Evolutionary conservation across 2,888 invertebrate species (phyloP), one percentile per base, ranked within the genome.

Genomic region (Protodeltote pygarga): DNA sequence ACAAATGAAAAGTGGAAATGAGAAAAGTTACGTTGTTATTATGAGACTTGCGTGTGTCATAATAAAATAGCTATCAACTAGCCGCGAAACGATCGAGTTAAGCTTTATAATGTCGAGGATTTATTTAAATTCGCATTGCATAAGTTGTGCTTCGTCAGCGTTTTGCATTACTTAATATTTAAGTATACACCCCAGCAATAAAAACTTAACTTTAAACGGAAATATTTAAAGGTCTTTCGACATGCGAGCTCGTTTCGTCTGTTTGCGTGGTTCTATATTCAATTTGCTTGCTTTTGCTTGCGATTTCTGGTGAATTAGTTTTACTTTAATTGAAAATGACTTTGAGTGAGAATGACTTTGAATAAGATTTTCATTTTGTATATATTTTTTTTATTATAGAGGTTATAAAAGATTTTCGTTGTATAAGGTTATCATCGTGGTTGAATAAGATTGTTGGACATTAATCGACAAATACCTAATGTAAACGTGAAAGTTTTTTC

Each of bases 221-320:
- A 78, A 70, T 69, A 69, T 72, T 80, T 72, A 73, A 77, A 77
- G 60, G 68, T 59, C 58, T 62, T 70, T 66, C 63, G 61, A 68
- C 82, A 83, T 77, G 83, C 83, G 52, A 82, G 45, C 66, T 66
- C 54, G 59, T 66, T 75, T 71, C 60, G 48, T 65, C 67, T 70
- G 45, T 46, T 65, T 48, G 52, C 51, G 42, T 49, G 33, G 15
- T 41, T 51, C 13, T 32, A 32, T 41, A 57, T 39, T 23, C 20
- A 35, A 24, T 42, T 21, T 38, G 28, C 29, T 34, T 25, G 37
- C 35, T 13, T 40, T 57, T 37, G 10, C 9, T 21, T 13, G 17
- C 5, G 4, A 19, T n/a, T 23, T 27, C 2, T 11, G 9, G n/a
- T 31, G 9, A 31, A 25, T 14, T 19, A n/a, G n/a, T n/a, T n/a